Percentiles rank a stretch among this genome's conserved stretches.
These are phyloP conservation scores for Pseudorhiza aurosa DNA, from an alignment of 30 jellyfish, hydroid and myxozoan genomes.

Conservation along the genomic window DNA sequence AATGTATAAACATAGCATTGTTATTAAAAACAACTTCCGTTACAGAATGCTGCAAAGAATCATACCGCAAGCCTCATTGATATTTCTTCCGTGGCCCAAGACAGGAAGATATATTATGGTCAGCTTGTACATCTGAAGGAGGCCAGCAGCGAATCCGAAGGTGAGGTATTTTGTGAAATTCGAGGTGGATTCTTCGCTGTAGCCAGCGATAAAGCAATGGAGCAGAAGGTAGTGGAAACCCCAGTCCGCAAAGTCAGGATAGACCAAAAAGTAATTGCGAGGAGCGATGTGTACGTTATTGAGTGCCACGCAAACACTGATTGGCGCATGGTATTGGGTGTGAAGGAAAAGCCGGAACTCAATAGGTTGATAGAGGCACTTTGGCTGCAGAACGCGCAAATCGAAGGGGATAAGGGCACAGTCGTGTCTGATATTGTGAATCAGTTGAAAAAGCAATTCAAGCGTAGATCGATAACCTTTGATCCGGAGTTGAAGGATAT, in stretches of 20 bases:
- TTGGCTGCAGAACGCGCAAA: conserved; percentile 46
- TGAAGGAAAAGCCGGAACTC: conserved; percentile 16
- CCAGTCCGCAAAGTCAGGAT: conserved; percentile 42
- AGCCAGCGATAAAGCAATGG: conserved; percentile 12
- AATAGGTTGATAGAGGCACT: conserved; percentile 5
- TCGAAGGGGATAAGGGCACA: conserved; percentile 53
- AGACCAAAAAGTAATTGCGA: background rate
- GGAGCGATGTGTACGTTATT: background rate
- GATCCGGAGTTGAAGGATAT: conserved; percentile 12
- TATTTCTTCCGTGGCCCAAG: conserved; percentile 6
- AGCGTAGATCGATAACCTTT: conserved; percentile 35
- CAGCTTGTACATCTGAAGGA: background rate
- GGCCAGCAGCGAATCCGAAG: conserved; percentile 1
- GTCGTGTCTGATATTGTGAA: background rate
- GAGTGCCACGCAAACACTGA: conserved; percentile 5
- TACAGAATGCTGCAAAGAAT: conserved; percentile 38
- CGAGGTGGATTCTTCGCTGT: conserved; percentile 40
- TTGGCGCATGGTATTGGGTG: background rate
- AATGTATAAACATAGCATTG: too few species aligned
- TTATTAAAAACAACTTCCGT: too few species aligned
- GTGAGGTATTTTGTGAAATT: conserved; percentile 27
- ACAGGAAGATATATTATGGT: conserved; percentile 8
- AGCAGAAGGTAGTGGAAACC: conserved; percentile 3
- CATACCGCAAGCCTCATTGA: conserved; percentile 15
- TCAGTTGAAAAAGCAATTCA: conserved; percentile 17